Base-by-base conservation (phyloP, 1,140 invertebrate species). In the Temnothorax curvispinosus region DNA sequence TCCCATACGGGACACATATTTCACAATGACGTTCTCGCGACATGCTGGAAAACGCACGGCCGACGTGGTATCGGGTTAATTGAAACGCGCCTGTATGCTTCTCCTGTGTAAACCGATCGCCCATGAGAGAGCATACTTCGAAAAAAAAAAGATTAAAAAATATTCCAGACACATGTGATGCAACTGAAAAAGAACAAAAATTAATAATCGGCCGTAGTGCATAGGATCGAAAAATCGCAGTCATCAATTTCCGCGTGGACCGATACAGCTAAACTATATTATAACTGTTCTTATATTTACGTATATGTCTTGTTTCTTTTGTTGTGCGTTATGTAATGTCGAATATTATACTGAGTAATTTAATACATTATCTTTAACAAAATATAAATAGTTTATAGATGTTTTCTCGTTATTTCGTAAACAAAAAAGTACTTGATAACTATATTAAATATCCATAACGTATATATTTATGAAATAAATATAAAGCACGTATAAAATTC, bases 1-100 rank as follows among this genome's bases (percentile, higher is more conserved):
- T 92, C 90, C 91, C 94, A 91, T 93, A 81, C 89, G 93, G 94
- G 94, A 92, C 90, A 90, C 92, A 93, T 93, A 94, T 92, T 91
- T 94, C 90, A 93, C 87, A 87, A 93, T 93, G 92, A 91, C 89
- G 86, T 87, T 38, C 41, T 77, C 74, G 80, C 84, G 87, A 88
- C 72, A 82, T 77, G 64, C 81, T 88, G 86, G 62, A 77, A 86
- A 90, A 90, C 89, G 89, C 86, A 72, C 84, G 87, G 62, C 62
- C 77, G 54, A 89, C 72, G 85, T 84, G 85, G 85, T 89, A 87
- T 87, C 78, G 86, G 75, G 89, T 90, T 90, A 90, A 90, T 90
- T 90, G 89, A 90, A 90, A 90, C 60, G 82, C 86, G 81, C 77
- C 54, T 54, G 80, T 78, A 88, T 82, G 89, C 54, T 67, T 86